Percentiles rank a stretch among this genome's conserved stretches.
These are phyloP conservation scores for Fratercula arctica DNA, from an alignment of 2,797 vertebrate genomes.

Conservation along the genomic window DNA sequence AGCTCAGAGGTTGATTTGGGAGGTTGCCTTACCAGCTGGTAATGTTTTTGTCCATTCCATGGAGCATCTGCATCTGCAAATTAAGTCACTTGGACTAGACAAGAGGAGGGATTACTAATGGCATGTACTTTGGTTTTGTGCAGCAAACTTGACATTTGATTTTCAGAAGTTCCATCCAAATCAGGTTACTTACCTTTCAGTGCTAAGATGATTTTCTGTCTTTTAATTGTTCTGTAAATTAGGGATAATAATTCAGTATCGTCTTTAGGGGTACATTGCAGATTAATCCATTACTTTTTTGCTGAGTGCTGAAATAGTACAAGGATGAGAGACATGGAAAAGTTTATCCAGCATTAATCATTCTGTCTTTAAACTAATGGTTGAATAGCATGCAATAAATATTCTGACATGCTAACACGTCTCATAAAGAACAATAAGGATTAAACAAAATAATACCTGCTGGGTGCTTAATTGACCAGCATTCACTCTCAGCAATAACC, in stretches of 20 bases:
- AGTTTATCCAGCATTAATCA: not conserved
- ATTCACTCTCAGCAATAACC: not conserved
- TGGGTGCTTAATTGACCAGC: not conserved
- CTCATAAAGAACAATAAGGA: not conserved
- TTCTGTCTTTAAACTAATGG: not conserved
- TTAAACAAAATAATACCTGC: slow-evolving; percentile 9
- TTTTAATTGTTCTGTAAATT: not conserved
- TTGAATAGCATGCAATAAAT: not conserved
- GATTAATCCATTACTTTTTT: not conserved
- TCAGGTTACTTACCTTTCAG: not conserved
- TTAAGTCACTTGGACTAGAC: not conserved
- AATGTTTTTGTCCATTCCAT: not conserved
- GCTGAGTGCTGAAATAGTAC: not conserved
- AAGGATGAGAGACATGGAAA: not conserved
- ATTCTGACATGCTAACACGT: not conserved
- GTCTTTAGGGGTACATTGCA: not conserved
- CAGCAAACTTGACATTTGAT: not conserved
- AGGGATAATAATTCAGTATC: not conserved
- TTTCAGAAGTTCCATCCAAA: not conserved
- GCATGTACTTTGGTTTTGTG: not conserved
- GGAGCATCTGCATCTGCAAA: not conserved
- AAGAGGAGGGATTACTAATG: not conserved
- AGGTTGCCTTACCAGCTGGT: not conserved
- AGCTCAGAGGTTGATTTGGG: not conserved
- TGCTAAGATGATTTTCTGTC: not conserved